Conservation (phyloP, 2,113 vertebrate genomes). For the Calypte anna region DNA sequence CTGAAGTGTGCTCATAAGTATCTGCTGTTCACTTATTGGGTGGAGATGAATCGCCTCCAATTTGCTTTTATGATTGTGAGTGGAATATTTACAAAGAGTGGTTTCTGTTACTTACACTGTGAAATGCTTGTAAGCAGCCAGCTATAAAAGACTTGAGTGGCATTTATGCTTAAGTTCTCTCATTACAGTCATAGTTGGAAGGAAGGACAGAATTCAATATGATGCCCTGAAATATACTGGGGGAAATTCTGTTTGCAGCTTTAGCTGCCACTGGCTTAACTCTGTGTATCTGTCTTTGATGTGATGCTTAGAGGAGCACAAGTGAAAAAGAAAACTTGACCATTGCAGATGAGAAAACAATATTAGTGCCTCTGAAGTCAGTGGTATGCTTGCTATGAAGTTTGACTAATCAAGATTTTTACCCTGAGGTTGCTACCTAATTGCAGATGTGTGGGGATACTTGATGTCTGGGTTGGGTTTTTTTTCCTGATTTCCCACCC, state of each 20-base stretch:
- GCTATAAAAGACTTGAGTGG: not conserved
- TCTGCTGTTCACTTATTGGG: constrained; percentile 25
- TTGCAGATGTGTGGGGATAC: not conserved
- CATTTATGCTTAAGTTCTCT: not conserved
- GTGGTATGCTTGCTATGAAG: not conserved
- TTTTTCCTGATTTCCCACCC: not conserved
- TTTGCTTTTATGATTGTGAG: constrained; percentile 26
- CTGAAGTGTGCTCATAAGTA: constrained; percentile 13
- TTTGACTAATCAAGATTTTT: not conserved
- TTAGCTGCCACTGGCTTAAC: not conserved
- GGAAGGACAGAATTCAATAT: not conserved
- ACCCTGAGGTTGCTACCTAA: not conserved
- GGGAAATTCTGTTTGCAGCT: not conserved
- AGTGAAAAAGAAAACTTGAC: not conserved
- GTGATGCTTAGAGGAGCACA: not conserved
- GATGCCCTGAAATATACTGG: not conserved
- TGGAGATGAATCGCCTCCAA: constrained; percentile 9
- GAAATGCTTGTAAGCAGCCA: constrained; percentile 23
- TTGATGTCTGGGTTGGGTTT: not conserved
- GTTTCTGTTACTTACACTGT: constrained; percentile 29
- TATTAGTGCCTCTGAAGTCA: not conserved
- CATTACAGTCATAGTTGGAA: not conserved
- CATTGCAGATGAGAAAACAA: not conserved
- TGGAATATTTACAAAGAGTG: constrained; percentile 26
- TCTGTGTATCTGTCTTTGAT: not conserved